Evolutionary conservation across 2,797 vertebrate species (phyloP).

Genomic region (Enteromius thamalakanensis): DNA sequence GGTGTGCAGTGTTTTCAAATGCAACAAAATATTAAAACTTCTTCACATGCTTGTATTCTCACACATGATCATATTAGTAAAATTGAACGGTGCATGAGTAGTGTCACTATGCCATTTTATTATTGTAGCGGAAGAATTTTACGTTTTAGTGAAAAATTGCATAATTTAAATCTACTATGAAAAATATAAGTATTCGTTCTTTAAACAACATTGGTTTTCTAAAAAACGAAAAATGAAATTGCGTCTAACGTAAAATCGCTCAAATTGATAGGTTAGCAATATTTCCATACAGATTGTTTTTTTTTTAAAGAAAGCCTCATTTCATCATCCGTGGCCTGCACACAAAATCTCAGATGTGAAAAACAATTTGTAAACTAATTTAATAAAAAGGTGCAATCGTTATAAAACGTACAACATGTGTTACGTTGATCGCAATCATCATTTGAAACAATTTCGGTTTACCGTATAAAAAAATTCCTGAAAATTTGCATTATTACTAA

Average conservation of each 20-base stretch:
- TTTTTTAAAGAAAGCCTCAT: not conserved
- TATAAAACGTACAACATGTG: not conserved
- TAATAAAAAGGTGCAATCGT: not conserved
- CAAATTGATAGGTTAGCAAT: not conserved
- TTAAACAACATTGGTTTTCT: not conserved
- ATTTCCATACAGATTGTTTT: not conserved
- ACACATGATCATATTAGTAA: not conserved
- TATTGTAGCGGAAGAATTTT: not conserved
- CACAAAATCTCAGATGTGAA: not conserved
- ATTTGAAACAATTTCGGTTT: not conserved
- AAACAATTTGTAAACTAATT: not conserved
- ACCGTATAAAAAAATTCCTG: not conserved
- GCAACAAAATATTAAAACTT: not conserved
- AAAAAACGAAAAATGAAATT: not conserved
- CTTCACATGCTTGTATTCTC: not conserved
- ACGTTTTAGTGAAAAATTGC: not conserved
- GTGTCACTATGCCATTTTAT: not conserved
- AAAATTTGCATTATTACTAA: not conserved
- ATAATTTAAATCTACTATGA: not conserved
- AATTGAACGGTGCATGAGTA: not conserved
- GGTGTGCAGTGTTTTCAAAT: not conserved
- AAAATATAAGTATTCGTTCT: not conserved
- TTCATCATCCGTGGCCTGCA: not conserved
- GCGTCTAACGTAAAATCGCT: not conserved
- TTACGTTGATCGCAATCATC: not conserved